Conservation (phyloP, 2,113 vertebrate genomes). For the Macquaria ambigua region DNA sequence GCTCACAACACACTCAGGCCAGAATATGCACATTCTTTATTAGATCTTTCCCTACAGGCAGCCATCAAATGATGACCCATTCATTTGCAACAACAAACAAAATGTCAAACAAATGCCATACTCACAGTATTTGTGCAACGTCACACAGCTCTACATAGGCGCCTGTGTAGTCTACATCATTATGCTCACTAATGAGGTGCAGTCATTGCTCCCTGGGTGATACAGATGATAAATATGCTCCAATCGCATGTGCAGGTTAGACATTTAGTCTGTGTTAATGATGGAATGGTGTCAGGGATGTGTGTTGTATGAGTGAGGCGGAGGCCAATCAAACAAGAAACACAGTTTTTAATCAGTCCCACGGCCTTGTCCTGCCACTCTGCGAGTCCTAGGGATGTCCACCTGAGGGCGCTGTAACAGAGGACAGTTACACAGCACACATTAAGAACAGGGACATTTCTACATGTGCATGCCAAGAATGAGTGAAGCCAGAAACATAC, state of each 20-base stretch:
- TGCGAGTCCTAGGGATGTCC: constrained; percentile 61
- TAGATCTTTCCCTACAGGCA: constrained; percentile 56
- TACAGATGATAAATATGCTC: constrained; percentile 66
- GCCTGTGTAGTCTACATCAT: constrained; percentile 72
- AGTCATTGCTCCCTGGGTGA: constrained; percentile 58
- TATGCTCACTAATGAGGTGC: constrained; percentile 72
- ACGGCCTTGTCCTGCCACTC: constrained; percentile 55
- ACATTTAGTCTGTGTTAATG: constrained; percentile 69
- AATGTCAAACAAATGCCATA: constrained; percentile 49
- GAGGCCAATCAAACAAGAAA: constrained; percentile 47
- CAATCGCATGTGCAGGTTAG: constrained; percentile 63
- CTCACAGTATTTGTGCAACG: constrained; percentile 52
- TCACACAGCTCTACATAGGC: constrained; percentile 68
- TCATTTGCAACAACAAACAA: constrained; percentile 62
- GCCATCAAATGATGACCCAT: constrained; percentile 45
- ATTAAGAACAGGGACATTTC: not conserved
- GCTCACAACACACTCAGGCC: constrained; percentile 22
- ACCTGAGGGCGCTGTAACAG: constrained; percentile 77
- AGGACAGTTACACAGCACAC: constrained; percentile 43
- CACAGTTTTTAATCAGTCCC: constrained; percentile 38
- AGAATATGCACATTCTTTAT: constrained; percentile 73
- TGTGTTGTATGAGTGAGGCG: constrained; percentile 41
- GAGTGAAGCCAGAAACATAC: not conserved
- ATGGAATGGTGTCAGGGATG: constrained; percentile 68
- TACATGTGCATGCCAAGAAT: not conserved